Base-by-base conservation (phyloP, 2,888 invertebrate species). In the Drosophila atripex region DNA sequence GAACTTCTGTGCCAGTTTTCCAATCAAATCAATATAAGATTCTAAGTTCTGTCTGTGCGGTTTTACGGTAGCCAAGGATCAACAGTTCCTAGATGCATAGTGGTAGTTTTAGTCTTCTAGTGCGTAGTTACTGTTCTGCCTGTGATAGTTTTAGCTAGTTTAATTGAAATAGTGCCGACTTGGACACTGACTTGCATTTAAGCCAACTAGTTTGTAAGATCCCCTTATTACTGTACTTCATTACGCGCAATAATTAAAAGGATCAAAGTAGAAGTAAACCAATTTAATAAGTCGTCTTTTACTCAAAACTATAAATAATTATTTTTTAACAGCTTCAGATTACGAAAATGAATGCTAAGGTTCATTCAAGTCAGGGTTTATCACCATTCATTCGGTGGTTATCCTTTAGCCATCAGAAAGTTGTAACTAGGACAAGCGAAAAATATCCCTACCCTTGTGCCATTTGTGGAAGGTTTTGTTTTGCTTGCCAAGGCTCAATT, bases 101-200 rank as follows among this genome's bases (percentile, higher is more conserved):
- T 70, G 69, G 75, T 80, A 86, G 71, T 70, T 58, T 71, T 41
- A 66, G 76, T 70, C 57, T 57, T 66, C 35, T 87, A 85, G 80
- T 38, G 80, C 74, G 71, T 85, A 85, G 80, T 83, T 84, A 76
- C 46, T 77, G 77, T 82, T 80, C 70, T 87, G 88, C 88, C 89
- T 89, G 89, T 89, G 89, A 89, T 89, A 90, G 88, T 75, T 85
- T 83, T 87, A 88, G 72, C 65, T 86, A 86, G 79, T 79, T 71
- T 86, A 80, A 83, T 86, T 69, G 64, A 70, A 49, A 23, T 32
- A 54, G 41, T 60, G 47, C 38, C 47, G 30, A 5, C 14, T 11
- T 21, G 32, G 46, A 60, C 54, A 72, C 35, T 45, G 57, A 72
- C 50, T 52, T 65, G 57, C 57, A 65, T 72, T 72, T 63, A 39